These are phyloP conservation scores for Drosophila barbarae DNA, from an alignment of 2,888 invertebrate genomes.

Conservation along the genomic window DNA sequence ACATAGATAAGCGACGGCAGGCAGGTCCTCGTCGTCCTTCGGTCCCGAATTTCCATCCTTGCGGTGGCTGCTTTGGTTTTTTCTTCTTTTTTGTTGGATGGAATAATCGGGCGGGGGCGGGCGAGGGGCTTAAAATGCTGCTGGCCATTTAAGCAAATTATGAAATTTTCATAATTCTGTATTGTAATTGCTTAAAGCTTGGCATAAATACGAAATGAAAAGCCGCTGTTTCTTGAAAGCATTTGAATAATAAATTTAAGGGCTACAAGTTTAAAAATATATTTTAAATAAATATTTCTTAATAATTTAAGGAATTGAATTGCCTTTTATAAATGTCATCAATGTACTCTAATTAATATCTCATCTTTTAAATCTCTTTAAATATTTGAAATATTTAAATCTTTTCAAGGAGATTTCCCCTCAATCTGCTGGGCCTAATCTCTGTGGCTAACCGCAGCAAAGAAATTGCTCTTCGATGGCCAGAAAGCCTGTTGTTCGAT, in stretches of 20 bases:
- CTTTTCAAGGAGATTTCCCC: background rate
- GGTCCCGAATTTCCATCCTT: constrained; percentile 20
- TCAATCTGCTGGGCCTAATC: constrained; percentile 14
- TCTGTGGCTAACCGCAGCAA: constrained; percentile 24
- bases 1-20: constrained; percentile 69
- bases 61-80: constrained; percentile 8
- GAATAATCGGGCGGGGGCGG: constrained; percentile 3
- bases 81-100: constrained; percentile 1
- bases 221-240: background rate
- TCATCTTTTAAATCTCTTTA: background rate
- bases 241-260: constrained; percentile 10
- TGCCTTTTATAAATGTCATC: no score
- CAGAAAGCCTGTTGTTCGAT: constrained; percentile 14
- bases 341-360: background rate
- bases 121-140: constrained; percentile 37
- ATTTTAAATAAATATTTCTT: no score
- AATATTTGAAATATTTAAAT: background rate
- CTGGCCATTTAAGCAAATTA: constrained; percentile 64
- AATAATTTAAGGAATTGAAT: no score
- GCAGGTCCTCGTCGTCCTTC: constrained; percentile 12
- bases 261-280: background rate
- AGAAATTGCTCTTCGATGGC: constrained; percentile 16
- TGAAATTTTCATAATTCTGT: constrained; percentile 64
- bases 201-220: constrained; percentile 37
- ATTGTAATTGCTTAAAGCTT: constrained; percentile 58